Evolutionary conservation across 2,113 vertebrate species (phyloP).

Genomic region (Alligator sinensis): DNA sequence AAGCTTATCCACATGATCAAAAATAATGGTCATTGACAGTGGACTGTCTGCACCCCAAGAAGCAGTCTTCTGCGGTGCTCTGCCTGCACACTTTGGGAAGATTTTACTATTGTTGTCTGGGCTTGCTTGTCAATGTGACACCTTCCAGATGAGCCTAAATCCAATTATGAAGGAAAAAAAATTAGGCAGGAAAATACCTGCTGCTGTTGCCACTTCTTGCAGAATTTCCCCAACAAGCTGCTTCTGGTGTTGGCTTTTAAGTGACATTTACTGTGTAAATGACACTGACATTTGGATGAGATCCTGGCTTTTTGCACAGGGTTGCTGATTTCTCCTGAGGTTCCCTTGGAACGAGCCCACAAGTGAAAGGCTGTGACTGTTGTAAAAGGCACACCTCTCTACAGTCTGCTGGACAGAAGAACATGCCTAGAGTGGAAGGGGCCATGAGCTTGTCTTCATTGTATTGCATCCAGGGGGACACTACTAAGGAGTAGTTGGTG

Average conservation of each 20-base stretch:
- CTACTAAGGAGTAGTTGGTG: background rate
- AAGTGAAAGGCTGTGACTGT: constrained; percentile 6
- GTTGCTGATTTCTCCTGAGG: constrained; percentile 7
- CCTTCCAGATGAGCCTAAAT: background rate
- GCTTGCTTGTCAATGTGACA: background rate
- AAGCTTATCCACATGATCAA: background rate
- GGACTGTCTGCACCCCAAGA: background rate
- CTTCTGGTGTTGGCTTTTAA: constrained; percentile 59
- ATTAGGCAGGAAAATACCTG: background rate
- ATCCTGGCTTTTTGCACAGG: constrained; percentile 15
- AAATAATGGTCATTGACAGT: background rate
- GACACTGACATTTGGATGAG: constrained; percentile 65
- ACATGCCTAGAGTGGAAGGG: accelerated
- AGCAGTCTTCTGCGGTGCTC: background rate
- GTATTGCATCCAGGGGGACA: accelerated
- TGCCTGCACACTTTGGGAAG: accelerated
- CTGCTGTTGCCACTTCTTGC: constrained; percentile 19
- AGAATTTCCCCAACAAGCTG: constrained; percentile 52
- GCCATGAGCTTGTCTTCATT: background rate
- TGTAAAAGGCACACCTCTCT: background rate
- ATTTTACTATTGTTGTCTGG: background rate
- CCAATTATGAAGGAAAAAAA: background rate
- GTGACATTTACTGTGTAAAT: constrained; percentile 74
- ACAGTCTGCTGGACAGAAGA: background rate
- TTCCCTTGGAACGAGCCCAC: background rate